These are phyloP conservation scores for Lagodon rhomboides DNA, from an alignment of 2,797 vertebrate species.

Conservation along the genomic window DNA sequence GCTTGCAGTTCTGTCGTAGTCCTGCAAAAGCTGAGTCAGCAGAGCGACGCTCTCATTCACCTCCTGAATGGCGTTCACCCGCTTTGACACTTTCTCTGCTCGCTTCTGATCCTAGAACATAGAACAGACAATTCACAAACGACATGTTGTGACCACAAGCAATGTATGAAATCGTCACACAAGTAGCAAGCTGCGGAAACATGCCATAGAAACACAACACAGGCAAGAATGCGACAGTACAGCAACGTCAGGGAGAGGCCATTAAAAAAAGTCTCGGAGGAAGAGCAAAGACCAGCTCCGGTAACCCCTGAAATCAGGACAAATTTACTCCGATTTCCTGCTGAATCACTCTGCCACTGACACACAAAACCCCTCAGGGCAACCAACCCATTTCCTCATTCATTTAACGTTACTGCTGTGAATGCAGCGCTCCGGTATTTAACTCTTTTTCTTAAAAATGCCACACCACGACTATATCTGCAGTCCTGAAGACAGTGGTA, in stretches of 20 bases:
- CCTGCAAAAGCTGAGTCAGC: conserved; percentile 94
- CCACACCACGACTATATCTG: background rate
- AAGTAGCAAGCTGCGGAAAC: background rate
- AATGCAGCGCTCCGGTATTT: conserved; percentile 8
- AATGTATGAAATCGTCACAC: background rate
- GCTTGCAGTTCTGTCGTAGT: conserved; percentile 84
- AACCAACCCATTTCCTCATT: conserved; percentile 39
- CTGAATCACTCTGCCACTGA: conserved; percentile 46
- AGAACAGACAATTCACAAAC: background rate
- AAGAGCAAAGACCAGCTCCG: conserved; percentile 10
- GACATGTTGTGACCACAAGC: background rate
- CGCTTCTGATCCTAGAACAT: conserved; percentile 92
- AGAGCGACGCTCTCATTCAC: conserved; percentile 95
- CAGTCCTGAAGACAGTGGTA: background rate
- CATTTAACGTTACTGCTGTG: conserved; percentile 7
- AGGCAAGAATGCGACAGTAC: background rate
- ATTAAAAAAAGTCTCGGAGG: background rate
- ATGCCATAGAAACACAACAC: background rate
- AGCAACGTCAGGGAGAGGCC: background rate
- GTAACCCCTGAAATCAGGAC: conserved; percentile 37
- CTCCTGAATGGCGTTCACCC: conserved; percentile 95
- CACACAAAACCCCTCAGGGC: conserved; percentile 26
- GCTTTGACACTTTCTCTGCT: conserved; percentile 97
- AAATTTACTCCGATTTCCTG: conserved; percentile 27
- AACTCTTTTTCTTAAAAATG: background rate